Evolutionary conservation across 2,797 vertebrate genomes (phyloP).

Genomic region (Sus cebifrons): DNA sequence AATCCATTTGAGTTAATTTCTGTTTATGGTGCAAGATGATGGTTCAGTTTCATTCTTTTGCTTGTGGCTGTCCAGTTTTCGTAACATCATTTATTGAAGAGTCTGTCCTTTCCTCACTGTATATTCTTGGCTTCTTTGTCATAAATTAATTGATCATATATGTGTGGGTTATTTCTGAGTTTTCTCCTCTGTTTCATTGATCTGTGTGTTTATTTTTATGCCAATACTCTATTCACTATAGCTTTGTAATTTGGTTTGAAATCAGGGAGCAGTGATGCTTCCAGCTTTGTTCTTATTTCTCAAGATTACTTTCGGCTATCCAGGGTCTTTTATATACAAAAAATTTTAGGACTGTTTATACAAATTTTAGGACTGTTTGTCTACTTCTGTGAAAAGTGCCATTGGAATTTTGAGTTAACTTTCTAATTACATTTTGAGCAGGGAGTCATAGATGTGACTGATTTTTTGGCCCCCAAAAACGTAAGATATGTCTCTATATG

Average conservation of each 20-base stretch:
- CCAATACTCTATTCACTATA: background rate
- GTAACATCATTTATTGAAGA: background rate
- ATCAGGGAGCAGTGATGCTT: background rate
- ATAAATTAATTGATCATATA: background rate
- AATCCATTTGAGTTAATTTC: background rate
- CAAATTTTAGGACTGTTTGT: background rate
- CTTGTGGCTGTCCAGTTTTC: background rate
- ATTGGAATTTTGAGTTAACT: background rate
- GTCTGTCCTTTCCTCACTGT: background rate
- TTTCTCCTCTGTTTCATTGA: background rate
- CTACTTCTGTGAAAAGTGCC: background rate
- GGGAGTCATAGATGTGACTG: conserved; percentile 13
- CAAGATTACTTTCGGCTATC: background rate
- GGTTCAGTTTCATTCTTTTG: background rate
- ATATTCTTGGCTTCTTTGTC: background rate
- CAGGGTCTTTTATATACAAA: background rate
- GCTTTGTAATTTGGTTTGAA: background rate
- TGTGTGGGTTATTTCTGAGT: background rate
- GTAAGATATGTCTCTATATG: background rate
- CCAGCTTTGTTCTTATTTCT: background rate
- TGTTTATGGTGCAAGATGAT: background rate
- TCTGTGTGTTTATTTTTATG: background rate
- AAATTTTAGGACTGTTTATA: too few species aligned
- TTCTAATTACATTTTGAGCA: conserved; percentile 3
- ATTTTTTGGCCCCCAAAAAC: conserved; percentile 2